Percentiles rank a stretch among this genome's conserved stretches.
Evolutionary conservation across 2,113 vertebrate genomes (phyloP).

Genomic region (Alaudala cheleensis): DNA sequence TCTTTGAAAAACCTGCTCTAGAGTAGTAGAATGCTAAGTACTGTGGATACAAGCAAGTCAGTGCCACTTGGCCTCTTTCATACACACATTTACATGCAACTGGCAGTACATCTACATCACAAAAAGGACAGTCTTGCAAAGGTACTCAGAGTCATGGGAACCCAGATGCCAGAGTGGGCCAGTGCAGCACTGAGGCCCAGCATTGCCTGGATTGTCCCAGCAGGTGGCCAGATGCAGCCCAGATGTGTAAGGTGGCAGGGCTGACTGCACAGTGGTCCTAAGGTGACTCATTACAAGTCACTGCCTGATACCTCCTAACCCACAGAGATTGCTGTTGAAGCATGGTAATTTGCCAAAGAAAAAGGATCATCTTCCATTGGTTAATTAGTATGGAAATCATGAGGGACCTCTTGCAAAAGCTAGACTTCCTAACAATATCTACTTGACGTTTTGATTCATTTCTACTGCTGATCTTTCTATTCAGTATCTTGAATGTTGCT

Average conservation of each 20-base stretch:
- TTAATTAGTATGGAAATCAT: conserved; percentile 32
- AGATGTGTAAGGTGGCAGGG: neutral
- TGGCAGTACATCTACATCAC: neutral
- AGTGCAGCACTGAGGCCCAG: neutral
- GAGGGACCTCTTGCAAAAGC: conserved; percentile 3
- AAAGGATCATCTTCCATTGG: neutral
- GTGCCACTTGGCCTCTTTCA: neutral
- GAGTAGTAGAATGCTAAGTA: neutral
- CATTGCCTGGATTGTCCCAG: neutral
- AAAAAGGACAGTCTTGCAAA: neutral
- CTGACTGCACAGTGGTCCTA: neutral
- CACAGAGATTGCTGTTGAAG: neutral
- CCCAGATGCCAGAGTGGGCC: neutral
- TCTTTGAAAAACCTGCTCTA: neutral
- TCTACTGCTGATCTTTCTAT: conserved; percentile 10
- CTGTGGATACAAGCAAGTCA: neutral
- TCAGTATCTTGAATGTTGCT: neutral
- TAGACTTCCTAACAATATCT: neutral
- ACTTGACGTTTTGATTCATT: conserved; percentile 29
- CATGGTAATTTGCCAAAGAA: neutral
- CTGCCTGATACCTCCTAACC: neutral
- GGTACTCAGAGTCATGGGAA: neutral
- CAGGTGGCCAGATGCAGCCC: neutral
- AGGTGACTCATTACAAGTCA: neutral
- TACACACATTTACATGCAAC: neutral